A percentile compares a stretch with the other conserved stretches of the same genome.
Evolutionary conservation across 2,888 invertebrate species (phyloP).

Genomic region (Sialis lutaria): DNA sequence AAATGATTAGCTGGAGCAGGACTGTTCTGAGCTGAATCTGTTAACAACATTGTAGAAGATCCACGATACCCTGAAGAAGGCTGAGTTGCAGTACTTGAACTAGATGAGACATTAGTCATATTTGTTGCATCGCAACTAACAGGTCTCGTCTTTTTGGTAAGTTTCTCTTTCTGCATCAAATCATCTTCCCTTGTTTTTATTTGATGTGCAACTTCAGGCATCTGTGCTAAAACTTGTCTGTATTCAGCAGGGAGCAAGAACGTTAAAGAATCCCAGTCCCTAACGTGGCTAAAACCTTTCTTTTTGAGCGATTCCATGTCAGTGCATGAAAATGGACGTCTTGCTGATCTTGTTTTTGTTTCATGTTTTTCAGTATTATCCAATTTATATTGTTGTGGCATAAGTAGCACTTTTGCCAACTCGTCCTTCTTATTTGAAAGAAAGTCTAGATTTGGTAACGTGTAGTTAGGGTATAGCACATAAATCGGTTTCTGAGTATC

Average conservation of each 20-base stretch:
- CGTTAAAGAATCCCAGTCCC: constrained; percentile 87
- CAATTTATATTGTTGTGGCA: constrained; percentile 39
- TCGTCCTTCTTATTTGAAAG: constrained; percentile 29
- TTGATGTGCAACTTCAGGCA: constrained; percentile 57
- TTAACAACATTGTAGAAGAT: constrained; percentile 65
- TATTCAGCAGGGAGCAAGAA: constrained; percentile 76
- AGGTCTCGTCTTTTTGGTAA: constrained; percentile 33
- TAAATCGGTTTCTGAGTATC: constrained; percentile 58
- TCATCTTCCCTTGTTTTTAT: constrained; percentile 35
- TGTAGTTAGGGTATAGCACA: constrained; percentile 80
- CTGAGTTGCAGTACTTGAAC: constrained; percentile 57
- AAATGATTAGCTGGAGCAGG: constrained; percentile 39
- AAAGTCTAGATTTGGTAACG: constrained; percentile 76
- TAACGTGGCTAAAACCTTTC: constrained; percentile 67
- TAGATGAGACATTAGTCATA: constrained; percentile 38
- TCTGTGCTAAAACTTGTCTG: constrained; percentile 56
- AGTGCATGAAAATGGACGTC: constrained; percentile 60
- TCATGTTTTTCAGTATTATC: constrained; percentile 13
- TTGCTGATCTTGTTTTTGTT: constrained; percentile 21
- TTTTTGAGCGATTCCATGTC: constrained; percentile 67
- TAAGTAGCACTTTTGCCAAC: constrained; percentile 50
- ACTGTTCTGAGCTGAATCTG: constrained; percentile 55
- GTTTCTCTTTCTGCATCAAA: constrained; percentile 22
- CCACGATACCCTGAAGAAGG: constrained; percentile 77
- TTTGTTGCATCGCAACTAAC: constrained; percentile 41